Percentiles rank a stretch among this genome's conserved stretches.
Evolutionary conservation across 2,888 invertebrate genomes (phyloP).

Genomic region (Stenoptilia bipunctidactyla): DNA sequence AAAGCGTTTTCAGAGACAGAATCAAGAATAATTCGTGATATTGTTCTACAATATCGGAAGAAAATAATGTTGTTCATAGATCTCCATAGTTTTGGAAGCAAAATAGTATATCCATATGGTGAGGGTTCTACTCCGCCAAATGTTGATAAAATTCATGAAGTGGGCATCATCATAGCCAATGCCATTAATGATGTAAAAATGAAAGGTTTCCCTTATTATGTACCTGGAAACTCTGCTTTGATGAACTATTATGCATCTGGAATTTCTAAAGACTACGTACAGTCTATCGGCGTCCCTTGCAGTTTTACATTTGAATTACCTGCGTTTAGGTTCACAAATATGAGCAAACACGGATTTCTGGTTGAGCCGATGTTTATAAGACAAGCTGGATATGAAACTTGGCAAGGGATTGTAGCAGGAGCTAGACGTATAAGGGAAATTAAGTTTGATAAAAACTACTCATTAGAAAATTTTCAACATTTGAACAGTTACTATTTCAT

Average conservation of each 20-base stretch:
- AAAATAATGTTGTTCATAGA: conserved; percentile 75
- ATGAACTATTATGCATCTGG: conserved; percentile 73
- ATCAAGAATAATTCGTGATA: conserved; percentile 64
- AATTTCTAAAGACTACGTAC: conserved; percentile 74
- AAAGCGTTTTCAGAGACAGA: conserved; percentile 76
- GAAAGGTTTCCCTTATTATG: conserved; percentile 41
- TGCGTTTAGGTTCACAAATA: conserved; percentile 33
- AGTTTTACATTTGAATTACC: conserved; percentile 75
- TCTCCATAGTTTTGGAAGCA: conserved; percentile 79
- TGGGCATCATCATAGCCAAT: conserved; percentile 40
- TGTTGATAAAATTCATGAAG: conserved; percentile 34
- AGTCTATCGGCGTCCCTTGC: conserved; percentile 35
- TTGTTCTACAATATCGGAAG: conserved; percentile 53
- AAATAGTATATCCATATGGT: conserved; percentile 47
- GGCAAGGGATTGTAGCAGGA: conserved; percentile 66
- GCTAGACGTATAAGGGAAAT: conserved; percentile 40
- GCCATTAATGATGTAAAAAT: conserved; percentile 49
- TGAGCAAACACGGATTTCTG: conserved; percentile 57
- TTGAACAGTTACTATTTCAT: too few relatives aligned
- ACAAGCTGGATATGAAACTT: conserved; percentile 41
- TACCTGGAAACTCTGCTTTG: conserved; percentile 56
- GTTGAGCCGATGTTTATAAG: conserved; percentile 63
- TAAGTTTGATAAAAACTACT: too few relatives aligned
- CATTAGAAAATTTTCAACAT: too few relatives aligned
- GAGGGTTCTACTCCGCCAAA: conserved; percentile 48